A percentile compares a stretch with the other conserved stretches of the same genome.
phyloP scores from a whole-genome alignment of 2,113 vertebrate species.

The Ctenodactylus gundi region DNA sequence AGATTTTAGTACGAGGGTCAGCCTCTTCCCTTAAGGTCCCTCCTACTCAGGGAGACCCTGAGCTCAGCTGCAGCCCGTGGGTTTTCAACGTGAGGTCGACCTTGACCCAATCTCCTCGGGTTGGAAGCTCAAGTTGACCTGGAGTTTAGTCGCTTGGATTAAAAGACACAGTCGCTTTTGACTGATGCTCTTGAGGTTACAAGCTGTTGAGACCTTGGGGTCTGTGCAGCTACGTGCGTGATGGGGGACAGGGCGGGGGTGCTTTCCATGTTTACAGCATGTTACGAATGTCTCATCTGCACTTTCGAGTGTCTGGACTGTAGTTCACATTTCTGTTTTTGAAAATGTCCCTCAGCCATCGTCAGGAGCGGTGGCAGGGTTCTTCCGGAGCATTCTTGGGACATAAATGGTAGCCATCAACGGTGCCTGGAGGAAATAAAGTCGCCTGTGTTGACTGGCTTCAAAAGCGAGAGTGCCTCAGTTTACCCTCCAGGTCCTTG shows the following conservation, averaged over 20 bases:
- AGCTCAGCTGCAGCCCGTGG: too few species aligned
- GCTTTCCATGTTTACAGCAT: not conserved
- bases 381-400: constrained; percentile 76
- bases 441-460: too few species aligned
- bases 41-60: too few species aligned
- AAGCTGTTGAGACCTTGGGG: not conserved
- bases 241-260: not conserved
- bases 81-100: too few species aligned
- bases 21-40: too few species aligned
- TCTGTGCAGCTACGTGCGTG: not conserved
- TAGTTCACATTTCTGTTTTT: constrained; percentile 7
- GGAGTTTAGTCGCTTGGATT: too few species aligned
- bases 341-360: constrained; percentile 22
- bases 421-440: constrained; percentile 64
- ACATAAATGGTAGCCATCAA: constrained; percentile 54
- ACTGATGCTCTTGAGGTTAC: not conserved
- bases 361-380: not conserved
- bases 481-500: not conserved
- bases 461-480: too few species aligned
- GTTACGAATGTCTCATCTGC: not conserved
- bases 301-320: not conserved
- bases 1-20: too few species aligned
- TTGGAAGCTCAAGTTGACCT: too few species aligned
- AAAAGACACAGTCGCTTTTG: not conserved
- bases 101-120: too few species aligned